These are phyloP conservation scores for Prunella himalayana DNA, from an alignment of 2,113 vertebrate species.

Conservation along the genomic window DNA sequence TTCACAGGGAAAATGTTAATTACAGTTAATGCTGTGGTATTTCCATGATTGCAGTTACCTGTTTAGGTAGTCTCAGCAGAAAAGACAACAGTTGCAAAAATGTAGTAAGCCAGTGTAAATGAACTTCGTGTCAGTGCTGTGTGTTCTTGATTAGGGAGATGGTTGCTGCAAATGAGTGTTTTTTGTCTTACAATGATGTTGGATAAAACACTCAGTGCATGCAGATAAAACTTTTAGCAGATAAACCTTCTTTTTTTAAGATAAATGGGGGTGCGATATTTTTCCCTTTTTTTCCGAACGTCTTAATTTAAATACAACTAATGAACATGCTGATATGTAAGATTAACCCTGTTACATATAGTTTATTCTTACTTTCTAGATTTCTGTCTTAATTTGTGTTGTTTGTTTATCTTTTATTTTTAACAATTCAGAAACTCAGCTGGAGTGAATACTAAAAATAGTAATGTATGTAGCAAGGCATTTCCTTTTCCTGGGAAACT, in stretches of 20 bases:
- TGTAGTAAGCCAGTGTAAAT: background rate
- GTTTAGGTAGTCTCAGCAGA: background rate
- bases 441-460: conserved; percentile 46
- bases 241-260: background rate
- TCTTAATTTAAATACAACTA: background rate
- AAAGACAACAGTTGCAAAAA: background rate
- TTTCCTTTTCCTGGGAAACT: conserved; percentile 60
- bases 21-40: background rate
- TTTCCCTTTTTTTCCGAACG: background rate
- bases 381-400: background rate
- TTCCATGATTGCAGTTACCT: background rate
- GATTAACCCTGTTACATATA: background rate
- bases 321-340: background rate
- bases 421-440: conserved; percentile 14
- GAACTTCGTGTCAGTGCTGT: background rate
- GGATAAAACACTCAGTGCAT: background rate
- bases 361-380: background rate
- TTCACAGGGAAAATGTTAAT: background rate
- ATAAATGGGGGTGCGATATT: background rate
- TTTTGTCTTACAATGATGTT: background rate
- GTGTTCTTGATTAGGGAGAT: background rate
- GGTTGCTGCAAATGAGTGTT: fast-evolving
- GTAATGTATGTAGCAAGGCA: conserved; percentile 40
- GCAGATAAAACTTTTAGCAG: background rate
- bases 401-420: background rate